A percentile compares a stretch with the other conserved stretches of the same genome.
Evolutionary conservation across 1,140 invertebrate genomes (phyloP).

Genomic region (Pteromalus puparum): DNA sequence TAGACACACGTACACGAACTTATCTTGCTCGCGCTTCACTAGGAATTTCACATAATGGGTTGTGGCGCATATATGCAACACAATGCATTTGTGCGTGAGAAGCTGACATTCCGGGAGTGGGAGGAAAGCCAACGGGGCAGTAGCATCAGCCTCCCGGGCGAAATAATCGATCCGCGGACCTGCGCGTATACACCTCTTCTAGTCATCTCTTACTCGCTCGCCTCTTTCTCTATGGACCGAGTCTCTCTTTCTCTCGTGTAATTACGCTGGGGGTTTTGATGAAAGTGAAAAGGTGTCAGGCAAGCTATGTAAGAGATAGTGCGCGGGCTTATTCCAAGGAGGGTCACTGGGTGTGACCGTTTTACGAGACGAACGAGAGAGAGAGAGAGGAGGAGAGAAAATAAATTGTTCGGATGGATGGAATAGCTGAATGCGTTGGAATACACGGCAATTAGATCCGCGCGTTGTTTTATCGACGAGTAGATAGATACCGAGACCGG

Average conservation of each 20-base stretch:
- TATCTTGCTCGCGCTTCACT: neutral
- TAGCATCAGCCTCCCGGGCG: constrained; percentile 26
- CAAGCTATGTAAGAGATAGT: too few relatives aligned
- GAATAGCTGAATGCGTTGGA: too few relatives aligned
- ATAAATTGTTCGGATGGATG: too few relatives aligned
- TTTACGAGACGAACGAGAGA: neutral
- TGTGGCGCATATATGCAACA: neutral
- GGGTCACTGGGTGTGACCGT: neutral
- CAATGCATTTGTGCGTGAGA: neutral
- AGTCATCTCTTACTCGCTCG: neutral
- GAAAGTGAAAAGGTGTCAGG: neutral
- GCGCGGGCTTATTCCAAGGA: neutral
- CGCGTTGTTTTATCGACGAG: neutral
- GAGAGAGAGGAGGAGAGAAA: too few relatives aligned
- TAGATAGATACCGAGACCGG: neutral
- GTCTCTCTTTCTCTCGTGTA: neutral
- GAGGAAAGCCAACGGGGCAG: constrained; percentile 18
- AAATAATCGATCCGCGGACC: constrained; percentile 39
- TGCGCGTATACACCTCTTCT: neutral
- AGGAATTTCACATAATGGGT: neutral
- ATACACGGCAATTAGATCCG: too few relatives aligned
- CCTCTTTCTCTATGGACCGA: neutral
- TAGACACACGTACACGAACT: neutral
- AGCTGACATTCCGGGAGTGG: neutral
- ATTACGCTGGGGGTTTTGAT: neutral